A percentile compares a stretch with the other conserved stretches of the same genome.
Conservation (phyloP, 1,140 invertebrate genomes). For the Caerostris extrusa region DNA sequence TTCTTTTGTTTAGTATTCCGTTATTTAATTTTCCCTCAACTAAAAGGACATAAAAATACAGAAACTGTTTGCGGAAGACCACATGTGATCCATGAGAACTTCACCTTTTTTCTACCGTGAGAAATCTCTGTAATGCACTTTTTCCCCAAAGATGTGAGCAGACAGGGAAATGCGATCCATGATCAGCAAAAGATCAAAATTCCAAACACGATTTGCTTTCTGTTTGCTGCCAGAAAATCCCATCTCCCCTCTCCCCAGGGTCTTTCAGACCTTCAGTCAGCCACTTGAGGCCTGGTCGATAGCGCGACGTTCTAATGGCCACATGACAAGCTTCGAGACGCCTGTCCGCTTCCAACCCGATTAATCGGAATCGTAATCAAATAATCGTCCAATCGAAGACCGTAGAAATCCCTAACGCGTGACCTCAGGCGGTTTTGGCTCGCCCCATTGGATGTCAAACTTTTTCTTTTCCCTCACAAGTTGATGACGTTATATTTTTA, state of each 20-base stretch:
- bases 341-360: conserved; percentile 10
- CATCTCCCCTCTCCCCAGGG: too few relatives aligned
- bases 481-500: too few relatives aligned
- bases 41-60: neutral
- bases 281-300: conserved; percentile 3
- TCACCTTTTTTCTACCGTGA: neutral
- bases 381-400: conserved; percentile 17
- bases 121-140: neutral
- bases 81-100: neutral
- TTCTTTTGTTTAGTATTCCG: too few relatives aligned
- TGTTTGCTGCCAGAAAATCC: conserved; percentile 26
- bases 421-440: neutral
- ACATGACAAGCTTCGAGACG: neutral
- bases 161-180: neutral
- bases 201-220: conserved; percentile 40
- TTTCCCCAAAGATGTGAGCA: neutral
- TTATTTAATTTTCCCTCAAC: neutral
- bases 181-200: neutral
- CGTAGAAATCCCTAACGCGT: neutral
- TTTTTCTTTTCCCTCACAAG: neutral
- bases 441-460: neutral
- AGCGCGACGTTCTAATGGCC: conserved; percentile 3
- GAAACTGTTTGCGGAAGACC: neutral
- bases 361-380: conserved; percentile 43
- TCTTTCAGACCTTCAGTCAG: neutral